Evolutionary conservation across 2,888 invertebrate species (phyloP).

Genomic region (Oscheius sp.): DNA sequence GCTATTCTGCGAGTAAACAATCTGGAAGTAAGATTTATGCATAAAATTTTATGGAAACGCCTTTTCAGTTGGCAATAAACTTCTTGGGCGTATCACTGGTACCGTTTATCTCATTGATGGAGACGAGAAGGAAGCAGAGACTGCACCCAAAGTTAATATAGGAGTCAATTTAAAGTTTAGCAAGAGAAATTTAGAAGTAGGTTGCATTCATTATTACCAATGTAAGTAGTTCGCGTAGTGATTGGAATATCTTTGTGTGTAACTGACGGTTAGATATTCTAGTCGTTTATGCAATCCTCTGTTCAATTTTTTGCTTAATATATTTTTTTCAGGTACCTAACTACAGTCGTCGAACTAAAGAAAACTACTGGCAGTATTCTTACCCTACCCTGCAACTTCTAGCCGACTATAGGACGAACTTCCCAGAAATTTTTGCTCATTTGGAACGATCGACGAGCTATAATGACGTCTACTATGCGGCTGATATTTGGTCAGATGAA

Average conservation of each 20-base stretch:
- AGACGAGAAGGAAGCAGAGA: conserved; percentile 60
- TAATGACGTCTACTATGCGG: conserved; percentile 78
- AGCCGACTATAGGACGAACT: conserved; percentile 79
- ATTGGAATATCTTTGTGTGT: too few species aligned
- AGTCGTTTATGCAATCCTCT: background rate
- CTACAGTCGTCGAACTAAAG: conserved; percentile 79
- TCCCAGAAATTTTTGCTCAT: conserved; percentile 80
- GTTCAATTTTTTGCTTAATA: background rate
- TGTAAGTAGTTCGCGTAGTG: too few species aligned
- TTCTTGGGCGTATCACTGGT: conserved; percentile 87
- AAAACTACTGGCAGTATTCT: conserved; percentile 55
- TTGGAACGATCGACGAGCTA: conserved; percentile 73
- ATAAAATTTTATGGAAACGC: too few species aligned
- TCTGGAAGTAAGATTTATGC: conserved; percentile 71
- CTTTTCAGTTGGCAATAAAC: conserved; percentile 74
- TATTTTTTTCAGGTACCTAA: conserved; percentile 76
- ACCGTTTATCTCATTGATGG: conserved; percentile 78
- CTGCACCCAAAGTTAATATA: conserved; percentile 76
- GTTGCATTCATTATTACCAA: too few species aligned
- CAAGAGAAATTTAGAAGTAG: conserved; percentile 80
- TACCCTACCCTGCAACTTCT: conserved; percentile 74
- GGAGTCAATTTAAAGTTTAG: conserved; percentile 91
- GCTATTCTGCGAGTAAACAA: conserved; percentile 74
- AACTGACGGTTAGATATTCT: too few species aligned
- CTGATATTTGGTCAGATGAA: conserved; percentile 77